Conservation (phyloP, 2,113 vertebrate genomes). For the Pavo muticus region DNA sequence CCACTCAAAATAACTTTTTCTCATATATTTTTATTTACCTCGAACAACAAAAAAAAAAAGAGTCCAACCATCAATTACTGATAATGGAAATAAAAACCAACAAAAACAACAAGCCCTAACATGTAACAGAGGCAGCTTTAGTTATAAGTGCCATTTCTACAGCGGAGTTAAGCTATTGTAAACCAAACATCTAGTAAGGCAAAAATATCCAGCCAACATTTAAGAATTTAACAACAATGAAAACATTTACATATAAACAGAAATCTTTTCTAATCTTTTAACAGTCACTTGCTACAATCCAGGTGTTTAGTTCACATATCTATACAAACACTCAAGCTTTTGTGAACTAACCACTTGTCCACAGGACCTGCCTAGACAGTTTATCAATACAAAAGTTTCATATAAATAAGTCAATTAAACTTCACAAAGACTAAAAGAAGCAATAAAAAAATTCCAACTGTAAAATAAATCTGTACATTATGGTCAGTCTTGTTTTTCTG, state of each 20-base stretch:
- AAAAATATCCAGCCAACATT: slow-evolving; percentile 24
- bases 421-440: slow-evolving; percentile 74
- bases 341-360: slow-evolving; percentile 76
- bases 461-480: slow-evolving; percentile 85
- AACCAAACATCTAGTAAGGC: slow-evolving; percentile 61
- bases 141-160: slow-evolving; percentile 78
- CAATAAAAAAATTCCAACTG: slow-evolving; percentile 76
- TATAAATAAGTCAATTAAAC: slow-evolving; percentile 84
- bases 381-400: slow-evolving; percentile 66
- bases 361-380: slow-evolving; percentile 83
- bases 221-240: slow-evolving; percentile 67
- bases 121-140: slow-evolving; percentile 70
- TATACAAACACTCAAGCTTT: slow-evolving; percentile 70
- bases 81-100: not conserved
- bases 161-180: slow-evolving; percentile 75
- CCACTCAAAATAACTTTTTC: slow-evolving; percentile 58
- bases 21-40: slow-evolving; percentile 80
- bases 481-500: slow-evolving; percentile 80
- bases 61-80: slow-evolving; percentile 62
- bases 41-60: slow-evolving; percentile 61
- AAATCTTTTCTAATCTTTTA: slow-evolving; percentile 70
- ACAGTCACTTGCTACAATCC: slow-evolving; percentile 63
- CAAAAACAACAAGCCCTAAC: not conserved
- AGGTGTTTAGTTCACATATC: slow-evolving; percentile 66
- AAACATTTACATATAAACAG: slow-evolving; percentile 77